Percentiles rank a stretch among this genome's conserved stretches.
phyloP scores from a whole-genome alignment of 2,797 vertebrate species.

The Clarias pachynema region DNA sequence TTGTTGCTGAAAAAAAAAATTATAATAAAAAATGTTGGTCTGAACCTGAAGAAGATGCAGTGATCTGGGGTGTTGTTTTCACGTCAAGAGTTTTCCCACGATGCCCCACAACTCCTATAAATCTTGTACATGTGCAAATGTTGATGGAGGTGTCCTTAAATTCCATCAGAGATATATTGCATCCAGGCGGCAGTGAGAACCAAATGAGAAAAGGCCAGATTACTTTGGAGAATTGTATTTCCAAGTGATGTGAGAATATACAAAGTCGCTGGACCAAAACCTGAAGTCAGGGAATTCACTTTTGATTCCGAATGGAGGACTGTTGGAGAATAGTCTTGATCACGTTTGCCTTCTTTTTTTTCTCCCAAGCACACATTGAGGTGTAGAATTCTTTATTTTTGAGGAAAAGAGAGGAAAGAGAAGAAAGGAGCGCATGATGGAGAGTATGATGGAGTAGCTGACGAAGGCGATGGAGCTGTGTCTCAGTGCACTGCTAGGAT shows the following conservation, averaged over 20 bases:
- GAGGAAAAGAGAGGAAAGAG: conserved; percentile 42
- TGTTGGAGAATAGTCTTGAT: conserved; percentile 55
- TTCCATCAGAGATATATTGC: conserved; percentile 69
- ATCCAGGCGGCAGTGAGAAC: conserved; percentile 60
- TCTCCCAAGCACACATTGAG: conserved; percentile 47
- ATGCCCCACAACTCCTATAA: conserved; percentile 69
- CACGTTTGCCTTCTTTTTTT: conserved; percentile 41
- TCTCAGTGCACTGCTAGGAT: conserved; percentile 53
- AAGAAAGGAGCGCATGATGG: conserved; percentile 59
- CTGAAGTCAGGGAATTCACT: conserved; percentile 54
- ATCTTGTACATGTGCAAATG: conserved; percentile 76
- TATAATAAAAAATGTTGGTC: conserved; percentile 35
- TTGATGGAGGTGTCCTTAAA: conserved; percentile 70
- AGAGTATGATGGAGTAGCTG: conserved; percentile 59
- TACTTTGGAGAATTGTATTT: conserved; percentile 71
- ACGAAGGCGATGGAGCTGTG: conserved; percentile 55
- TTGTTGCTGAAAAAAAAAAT: conserved; percentile 62
- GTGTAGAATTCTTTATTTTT: conserved; percentile 49
- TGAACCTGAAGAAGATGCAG: conserved; percentile 42
- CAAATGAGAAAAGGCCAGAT: conserved; percentile 70
- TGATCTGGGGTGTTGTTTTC: conserved; percentile 69
- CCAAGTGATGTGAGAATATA: conserved; percentile 67
- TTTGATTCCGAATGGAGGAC: conserved; percentile 59
- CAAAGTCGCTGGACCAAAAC: conserved; percentile 60
- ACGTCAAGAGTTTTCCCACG: conserved; percentile 68